Conservation (phyloP, 1,140 invertebrate species). For the Sipha flava region DNA sequence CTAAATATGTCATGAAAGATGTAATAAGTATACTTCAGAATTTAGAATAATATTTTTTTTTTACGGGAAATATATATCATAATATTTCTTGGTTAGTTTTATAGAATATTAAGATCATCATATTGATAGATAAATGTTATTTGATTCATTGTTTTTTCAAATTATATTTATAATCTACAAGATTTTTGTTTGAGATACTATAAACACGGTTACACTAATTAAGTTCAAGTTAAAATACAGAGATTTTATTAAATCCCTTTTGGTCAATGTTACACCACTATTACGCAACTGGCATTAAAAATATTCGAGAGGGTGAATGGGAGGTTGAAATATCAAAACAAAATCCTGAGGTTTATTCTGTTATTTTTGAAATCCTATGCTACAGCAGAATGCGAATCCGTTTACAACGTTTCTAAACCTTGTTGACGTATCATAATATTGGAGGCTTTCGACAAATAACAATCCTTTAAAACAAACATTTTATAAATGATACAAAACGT, state of each 20-base stretch:
- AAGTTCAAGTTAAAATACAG: not conserved
- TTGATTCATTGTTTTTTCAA: not conserved
- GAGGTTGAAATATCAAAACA: not conserved
- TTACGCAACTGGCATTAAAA: not conserved
- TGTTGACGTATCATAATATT: not conserved
- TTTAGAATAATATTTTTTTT: too few species aligned
- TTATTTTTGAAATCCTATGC: not conserved
- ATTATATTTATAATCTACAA: not conserved
- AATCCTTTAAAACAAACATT: not conserved
- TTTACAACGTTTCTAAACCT: not conserved
- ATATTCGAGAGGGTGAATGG: not conserved
- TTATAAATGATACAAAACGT: not conserved
- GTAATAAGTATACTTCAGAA: too few species aligned
- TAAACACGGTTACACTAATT: not conserved
- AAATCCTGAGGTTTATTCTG: slow-evolving; percentile 16
- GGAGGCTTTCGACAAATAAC: not conserved
- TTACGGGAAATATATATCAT: too few species aligned
- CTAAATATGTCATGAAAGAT: too few species aligned
- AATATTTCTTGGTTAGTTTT: not conserved
- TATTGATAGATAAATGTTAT: not conserved
- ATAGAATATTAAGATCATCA: not conserved
- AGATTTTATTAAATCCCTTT: not conserved
- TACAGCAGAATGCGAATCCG: not conserved
- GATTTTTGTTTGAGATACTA: not conserved
- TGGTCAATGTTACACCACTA: not conserved